Conservation (phyloP, 1,140 invertebrate genomes). For the Bicyclus anynana region DNA sequence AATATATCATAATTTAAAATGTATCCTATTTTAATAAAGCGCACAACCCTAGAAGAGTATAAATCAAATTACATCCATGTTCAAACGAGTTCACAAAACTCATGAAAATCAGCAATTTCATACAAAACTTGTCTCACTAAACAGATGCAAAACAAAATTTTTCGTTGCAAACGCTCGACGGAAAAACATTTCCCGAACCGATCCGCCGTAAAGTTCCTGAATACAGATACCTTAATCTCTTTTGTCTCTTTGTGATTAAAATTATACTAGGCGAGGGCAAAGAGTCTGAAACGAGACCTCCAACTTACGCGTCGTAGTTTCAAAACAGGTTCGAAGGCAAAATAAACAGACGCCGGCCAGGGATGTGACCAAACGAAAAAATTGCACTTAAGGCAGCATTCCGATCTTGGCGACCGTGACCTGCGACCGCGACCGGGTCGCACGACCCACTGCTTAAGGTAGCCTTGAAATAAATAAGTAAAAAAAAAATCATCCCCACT, state of each 20-base stretch:
- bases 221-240: constrained; percentile 51
- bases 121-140: constrained; percentile 8
- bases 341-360: constrained; percentile 52
- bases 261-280: constrained; percentile 44
- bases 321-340: constrained; percentile 53
- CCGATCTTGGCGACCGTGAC: no score
- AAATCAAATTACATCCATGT: not conserved
- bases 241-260: constrained; percentile 71
- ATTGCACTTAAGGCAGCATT: not conserved
- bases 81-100: constrained; percentile 12
- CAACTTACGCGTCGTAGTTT: constrained; percentile 58
- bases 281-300: constrained; percentile 62
- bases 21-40: not conserved
- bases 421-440: no score
- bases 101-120: constrained; percentile 7
- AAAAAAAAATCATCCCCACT: no score
- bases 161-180: constrained; percentile 15
- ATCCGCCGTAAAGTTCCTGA: constrained; percentile 39
- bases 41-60: no score
- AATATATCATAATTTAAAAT: no score
- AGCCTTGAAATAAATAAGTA: no score
- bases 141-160: constrained; percentile 15
- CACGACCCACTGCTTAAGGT: no score
- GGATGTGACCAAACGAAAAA: not conserved
- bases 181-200: constrained; percentile 22